Conservation (phyloP, 2,797 vertebrate species). For the Sebastes taczanowskii region DNA sequence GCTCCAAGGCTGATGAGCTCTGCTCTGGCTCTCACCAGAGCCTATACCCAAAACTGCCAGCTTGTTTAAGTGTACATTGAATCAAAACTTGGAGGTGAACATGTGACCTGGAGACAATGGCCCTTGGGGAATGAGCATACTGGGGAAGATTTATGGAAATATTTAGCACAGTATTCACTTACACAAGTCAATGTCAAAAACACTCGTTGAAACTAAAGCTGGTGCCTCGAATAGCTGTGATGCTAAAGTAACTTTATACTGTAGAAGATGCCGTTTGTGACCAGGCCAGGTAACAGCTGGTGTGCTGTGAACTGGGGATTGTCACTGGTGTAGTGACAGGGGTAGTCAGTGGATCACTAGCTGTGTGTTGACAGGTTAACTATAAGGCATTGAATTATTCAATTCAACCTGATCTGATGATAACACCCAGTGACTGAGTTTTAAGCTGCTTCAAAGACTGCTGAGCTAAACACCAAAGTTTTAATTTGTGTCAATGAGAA, state of each 20-base stretch:
- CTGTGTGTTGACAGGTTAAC: background rate
- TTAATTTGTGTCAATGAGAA: background rate
- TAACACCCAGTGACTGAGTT: background rate
- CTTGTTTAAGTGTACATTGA: background rate
- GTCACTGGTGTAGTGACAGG: background rate
- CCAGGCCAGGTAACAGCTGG: conserved; percentile 8
- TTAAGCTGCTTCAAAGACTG: background rate
- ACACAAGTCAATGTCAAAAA: background rate
- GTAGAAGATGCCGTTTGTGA: background rate
- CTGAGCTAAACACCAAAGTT: background rate
- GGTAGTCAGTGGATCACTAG: background rate
- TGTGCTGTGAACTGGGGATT: background rate
- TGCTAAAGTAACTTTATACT: background rate
- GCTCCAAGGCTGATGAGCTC: background rate
- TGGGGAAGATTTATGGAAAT: background rate
- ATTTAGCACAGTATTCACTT: background rate
- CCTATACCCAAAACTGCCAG: background rate
- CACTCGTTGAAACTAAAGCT: background rate
- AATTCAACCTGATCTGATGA: background rate
- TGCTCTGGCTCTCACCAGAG: background rate
- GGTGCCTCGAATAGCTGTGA: background rate
- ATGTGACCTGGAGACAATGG: background rate
- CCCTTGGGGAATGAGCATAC: background rate
- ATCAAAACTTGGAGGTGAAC: background rate
- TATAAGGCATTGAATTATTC: background rate